Evolutionary conservation across 1,140 invertebrate genomes (phyloP).

Genomic region (Dolichoris vasculosae): DNA sequence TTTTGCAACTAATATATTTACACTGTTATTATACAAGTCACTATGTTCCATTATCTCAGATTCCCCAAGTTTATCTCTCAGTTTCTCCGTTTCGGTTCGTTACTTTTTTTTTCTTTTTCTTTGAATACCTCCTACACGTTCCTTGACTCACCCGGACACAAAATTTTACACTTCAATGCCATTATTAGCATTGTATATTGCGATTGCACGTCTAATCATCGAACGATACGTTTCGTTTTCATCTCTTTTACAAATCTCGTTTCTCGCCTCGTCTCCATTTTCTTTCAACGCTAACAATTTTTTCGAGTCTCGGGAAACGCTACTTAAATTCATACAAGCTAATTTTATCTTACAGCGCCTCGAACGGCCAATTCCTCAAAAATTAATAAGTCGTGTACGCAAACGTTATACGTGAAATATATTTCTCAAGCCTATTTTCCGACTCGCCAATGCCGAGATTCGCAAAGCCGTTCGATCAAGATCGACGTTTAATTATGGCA

Average conservation of each 20-base stretch:
- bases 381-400: constrained; percentile 18
- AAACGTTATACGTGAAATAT: constrained; percentile 9
- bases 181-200: constrained; percentile 44
- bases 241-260: constrained; percentile 47
- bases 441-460: constrained; percentile 3
- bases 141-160: constrained; percentile 27
- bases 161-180: constrained; percentile 46
- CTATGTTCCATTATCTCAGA: constrained; percentile 20
- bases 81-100: too few relatives aligned
- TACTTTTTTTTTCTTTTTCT: too few relatives aligned
- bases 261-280: background rate
- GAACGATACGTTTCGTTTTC: constrained; percentile 44
- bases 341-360: constrained; percentile 42
- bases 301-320: constrained; percentile 19
- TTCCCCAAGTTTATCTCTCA: background rate
- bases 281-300: constrained; percentile 17
- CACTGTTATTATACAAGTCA: constrained; percentile 68
- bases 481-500: constrained; percentile 22
- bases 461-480: constrained; percentile 19
- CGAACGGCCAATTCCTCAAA: constrained; percentile 41
- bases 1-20: constrained; percentile 70
- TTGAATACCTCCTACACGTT: constrained; percentile 6
- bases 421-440: background rate
- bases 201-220: constrained; percentile 50
- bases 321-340: constrained; percentile 34